These are phyloP conservation scores for Cryptomyrus ogoouensis DNA, from an alignment of 2,113 vertebrate species.

Conservation along the genomic window DNA sequence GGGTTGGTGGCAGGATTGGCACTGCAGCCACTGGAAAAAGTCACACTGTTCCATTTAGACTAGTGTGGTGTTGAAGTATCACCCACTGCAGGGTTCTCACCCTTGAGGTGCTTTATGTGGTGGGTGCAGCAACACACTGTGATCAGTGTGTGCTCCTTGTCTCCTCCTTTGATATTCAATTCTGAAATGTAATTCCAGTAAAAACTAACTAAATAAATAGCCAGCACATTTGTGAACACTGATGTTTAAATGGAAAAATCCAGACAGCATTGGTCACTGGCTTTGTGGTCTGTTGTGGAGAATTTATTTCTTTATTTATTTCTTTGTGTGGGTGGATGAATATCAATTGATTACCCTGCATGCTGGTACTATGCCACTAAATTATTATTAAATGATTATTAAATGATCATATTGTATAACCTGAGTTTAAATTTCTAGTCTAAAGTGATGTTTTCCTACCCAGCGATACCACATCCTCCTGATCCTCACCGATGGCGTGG, in stretches of 20 bases:
- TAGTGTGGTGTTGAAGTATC: too few species aligned
- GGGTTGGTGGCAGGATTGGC: too few species aligned
- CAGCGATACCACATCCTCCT: conserved; percentile 92
- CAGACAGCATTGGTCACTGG: conserved; percentile 4
- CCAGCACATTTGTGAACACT: not conserved
- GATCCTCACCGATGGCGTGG: conserved; percentile 88
- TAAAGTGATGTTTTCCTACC: not conserved
- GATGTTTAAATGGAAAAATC: conserved; percentile 10
- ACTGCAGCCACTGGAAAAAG: too few species aligned
- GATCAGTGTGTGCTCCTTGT: too few species aligned
- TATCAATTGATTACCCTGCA: not conserved
- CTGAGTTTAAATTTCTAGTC: not conserved
- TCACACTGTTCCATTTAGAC: too few species aligned
- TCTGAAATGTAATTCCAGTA: not conserved
- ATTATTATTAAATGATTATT: not conserved
- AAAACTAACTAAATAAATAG: not conserved
- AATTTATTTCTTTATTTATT: not conserved
- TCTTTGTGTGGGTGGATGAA: not conserved
- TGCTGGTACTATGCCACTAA: not conserved
- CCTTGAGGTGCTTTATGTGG: too few species aligned
- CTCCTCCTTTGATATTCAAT: not conserved
- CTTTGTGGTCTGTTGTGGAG: not conserved
- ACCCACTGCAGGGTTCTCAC: too few species aligned
- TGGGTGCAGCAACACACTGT: too few species aligned
- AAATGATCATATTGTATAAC: not conserved